Evolutionary conservation across 2,797 vertebrate species (phyloP).

Genomic region (Oryzias sinensis): DNA sequence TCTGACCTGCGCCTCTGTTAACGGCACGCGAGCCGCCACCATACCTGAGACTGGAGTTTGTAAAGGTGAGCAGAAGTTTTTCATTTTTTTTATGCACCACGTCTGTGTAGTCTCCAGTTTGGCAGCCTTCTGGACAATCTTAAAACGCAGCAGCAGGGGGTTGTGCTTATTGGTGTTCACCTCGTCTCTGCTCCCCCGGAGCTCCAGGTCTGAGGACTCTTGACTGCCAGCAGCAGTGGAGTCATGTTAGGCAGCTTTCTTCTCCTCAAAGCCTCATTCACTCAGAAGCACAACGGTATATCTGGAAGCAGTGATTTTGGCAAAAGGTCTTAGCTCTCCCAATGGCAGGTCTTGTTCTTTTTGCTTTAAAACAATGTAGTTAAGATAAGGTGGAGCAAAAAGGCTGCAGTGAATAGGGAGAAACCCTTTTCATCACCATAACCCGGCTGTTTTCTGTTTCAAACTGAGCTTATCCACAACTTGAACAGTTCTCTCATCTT

Average conservation of each 20-base stretch:
- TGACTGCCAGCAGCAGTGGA: slow-evolving; percentile 61
- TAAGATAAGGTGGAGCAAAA: slow-evolving; percentile 12
- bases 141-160: slow-evolving; percentile 10
- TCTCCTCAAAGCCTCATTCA: slow-evolving; percentile 44
- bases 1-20: slow-evolving; percentile 76
- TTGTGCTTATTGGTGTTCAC: slow-evolving; percentile 41
- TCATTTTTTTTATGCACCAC: not conserved
- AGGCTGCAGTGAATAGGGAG: not conserved
- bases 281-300: slow-evolving; percentile 40
- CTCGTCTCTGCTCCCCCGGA: slow-evolving; percentile 39
- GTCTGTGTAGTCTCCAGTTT: not conserved
- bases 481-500: slow-evolving; percentile 42
- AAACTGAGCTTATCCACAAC: slow-evolving; percentile 29
- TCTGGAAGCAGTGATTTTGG: slow-evolving; percentile 49
- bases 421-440: slow-evolving; percentile 4
- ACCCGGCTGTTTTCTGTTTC: slow-evolving; percentile 18
- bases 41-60: slow-evolving; percentile 77
- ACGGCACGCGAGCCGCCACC: slow-evolving; percentile 60
- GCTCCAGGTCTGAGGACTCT: slow-evolving; percentile 45
- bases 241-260: slow-evolving; percentile 54
- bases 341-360: slow-evolving; percentile 4
- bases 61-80: slow-evolving; percentile 69
- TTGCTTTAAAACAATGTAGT: slow-evolving; percentile 24
- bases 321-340: slow-evolving; percentile 28
- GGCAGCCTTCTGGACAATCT: slow-evolving; percentile 24